Base-by-base conservation (phyloP, 2,797 vertebrate species). In the Chelon labrosus region DNA sequence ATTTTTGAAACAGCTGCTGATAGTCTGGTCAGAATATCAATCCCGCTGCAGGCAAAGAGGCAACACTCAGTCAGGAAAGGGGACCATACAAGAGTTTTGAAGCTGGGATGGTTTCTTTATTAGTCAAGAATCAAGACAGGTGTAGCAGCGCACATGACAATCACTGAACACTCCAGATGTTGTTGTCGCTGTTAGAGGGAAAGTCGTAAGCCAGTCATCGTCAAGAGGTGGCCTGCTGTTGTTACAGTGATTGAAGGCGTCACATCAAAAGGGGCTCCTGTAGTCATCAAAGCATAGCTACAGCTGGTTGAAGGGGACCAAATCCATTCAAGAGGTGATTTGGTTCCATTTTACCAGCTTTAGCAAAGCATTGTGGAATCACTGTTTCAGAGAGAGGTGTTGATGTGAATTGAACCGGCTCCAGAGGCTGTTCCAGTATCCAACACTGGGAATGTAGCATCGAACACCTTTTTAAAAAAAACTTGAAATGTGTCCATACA, bases 251-350 rank as follows among this genome's bases (percentile, higher is more conserved):
- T 73, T 63, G 75, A 82, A 79, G 78, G 37, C 61, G 19, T 83
- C 56, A 17, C 56, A 35, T 39, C 52, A 57, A 38, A 76, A 68
- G 22, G 65, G 67, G 71, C 74, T 96, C 94, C 88, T 88, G 97
- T 93, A 92, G 97, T 96, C 92, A 96, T 98, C 97, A 98, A 98
- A 97, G 96, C 97, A 97, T 96, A 98, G 97, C 98, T 98, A 98
- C 97, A 99, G 98, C 98, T 99, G 98, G 98, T 99, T 99, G 98
- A 99, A 99, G 98, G 98, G 98, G 98, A 99, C 98, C 98, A 99
- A 99, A 99, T 99, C 98, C 98, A 98, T 98, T 96, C 93, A 97
- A 97, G 71, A 97, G 96, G 74, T 96, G 97, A 99, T 98, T 99
- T 99, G 98, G 97, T 99, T 99, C 98, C 98, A 98, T 99, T 99